These are phyloP conservation scores for Reinhardtius hippoglossoides DNA, from an alignment of 2,113 vertebrate genomes.

Conservation along the genomic window DNA sequence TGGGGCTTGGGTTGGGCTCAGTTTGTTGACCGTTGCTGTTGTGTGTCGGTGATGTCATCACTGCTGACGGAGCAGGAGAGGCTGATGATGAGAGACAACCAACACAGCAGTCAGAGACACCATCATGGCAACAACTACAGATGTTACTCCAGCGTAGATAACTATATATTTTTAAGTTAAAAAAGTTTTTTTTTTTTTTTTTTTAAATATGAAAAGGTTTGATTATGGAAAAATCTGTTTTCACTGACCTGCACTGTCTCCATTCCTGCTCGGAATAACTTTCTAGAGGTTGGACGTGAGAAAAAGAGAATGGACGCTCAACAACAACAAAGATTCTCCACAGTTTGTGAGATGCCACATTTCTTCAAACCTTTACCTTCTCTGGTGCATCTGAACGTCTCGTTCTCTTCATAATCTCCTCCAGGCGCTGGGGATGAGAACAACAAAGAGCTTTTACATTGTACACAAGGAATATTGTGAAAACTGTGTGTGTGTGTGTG, in stretches of 20 bases:
- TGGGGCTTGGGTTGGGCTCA: conserved; percentile 24
- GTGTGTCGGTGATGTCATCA: conserved; percentile 26
- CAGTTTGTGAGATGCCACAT: not conserved
- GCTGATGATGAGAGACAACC: conserved; percentile 18
- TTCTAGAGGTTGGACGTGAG: conserved; percentile 81
- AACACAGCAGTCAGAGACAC: conserved; percentile 1
- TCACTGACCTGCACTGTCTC: conserved; percentile 87
- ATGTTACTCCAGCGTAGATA: not conserved
- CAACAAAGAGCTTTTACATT: conserved; percentile 13
- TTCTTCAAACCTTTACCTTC: conserved; percentile 79
- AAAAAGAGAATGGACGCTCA: conserved; percentile 32
- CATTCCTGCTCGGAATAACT: conserved; percentile 86
- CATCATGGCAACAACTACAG: not conserved
- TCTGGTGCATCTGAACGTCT: conserved; percentile 88
- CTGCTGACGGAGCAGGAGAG: conserved; percentile 46
- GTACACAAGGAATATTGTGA: accelerated
- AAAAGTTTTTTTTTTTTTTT: no score
- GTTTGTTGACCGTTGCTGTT: conserved; percentile 54
- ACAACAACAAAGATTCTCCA: conserved; percentile 1
- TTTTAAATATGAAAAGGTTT: not conserved
- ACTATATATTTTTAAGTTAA: no score
- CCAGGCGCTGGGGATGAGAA: conserved; percentile 86
- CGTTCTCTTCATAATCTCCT: conserved; percentile 99
- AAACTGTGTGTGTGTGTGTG: not conserved
- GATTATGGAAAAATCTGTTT: not conserved